Percentiles rank a stretch among this genome's conserved stretches.
These are phyloP conservation scores for Drosophila melanocephala DNA, from an alignment of 2,888 invertebrate genomes.

Conservation along the genomic window DNA sequence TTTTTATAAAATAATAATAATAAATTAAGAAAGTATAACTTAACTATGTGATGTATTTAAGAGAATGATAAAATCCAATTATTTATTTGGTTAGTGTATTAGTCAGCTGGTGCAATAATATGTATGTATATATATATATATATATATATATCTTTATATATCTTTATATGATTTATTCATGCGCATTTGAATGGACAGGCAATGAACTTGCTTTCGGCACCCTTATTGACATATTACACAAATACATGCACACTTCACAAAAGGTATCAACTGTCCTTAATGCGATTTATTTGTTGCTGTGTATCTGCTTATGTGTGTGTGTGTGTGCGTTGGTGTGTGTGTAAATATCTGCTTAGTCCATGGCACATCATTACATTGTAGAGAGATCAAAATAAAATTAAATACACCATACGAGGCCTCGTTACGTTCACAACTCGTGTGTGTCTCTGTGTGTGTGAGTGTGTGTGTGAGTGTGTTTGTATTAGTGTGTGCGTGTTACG, in stretches of 20 bases:
- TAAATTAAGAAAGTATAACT: not conserved
- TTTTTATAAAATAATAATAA: not conserved
- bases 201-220: constrained; percentile 22
- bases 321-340: not conserved
- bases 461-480: not conserved
- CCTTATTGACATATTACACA: constrained; percentile 34
- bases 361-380: constrained; percentile 38
- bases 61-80: not conserved
- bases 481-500: constrained; percentile 41
- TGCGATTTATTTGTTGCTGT: constrained; percentile 48
- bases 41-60: not conserved
- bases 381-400: constrained; percentile 43
- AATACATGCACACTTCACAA: constrained; percentile 46
- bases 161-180: constrained; percentile 32
- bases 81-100: not conserved
- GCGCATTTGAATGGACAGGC: constrained; percentile 23
- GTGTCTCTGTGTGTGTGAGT: not conserved
- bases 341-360: constrained; percentile 22
- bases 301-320: not conserved
- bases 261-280: constrained; percentile 44
- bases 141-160: not conserved
- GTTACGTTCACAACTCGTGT: constrained; percentile 7
- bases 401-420: constrained; percentile 18
- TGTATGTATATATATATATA: not conserved
- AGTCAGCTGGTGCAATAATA: not conserved